Base-by-base conservation (phyloP, 2,888 invertebrate genomes). In the Baccha elongata region DNA sequence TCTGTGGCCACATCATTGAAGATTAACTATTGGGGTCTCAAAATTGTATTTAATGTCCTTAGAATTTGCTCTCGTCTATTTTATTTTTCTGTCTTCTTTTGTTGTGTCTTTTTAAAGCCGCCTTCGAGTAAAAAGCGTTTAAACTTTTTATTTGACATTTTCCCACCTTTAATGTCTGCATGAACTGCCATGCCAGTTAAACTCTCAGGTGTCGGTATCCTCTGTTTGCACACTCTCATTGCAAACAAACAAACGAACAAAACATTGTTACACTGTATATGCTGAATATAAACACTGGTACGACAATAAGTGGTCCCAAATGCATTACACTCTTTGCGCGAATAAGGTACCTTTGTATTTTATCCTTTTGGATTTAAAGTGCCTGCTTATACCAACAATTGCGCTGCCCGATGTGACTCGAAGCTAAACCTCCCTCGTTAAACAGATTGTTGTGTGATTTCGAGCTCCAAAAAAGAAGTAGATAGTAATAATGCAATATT, bases 151-250 rank as follows among this genome's bases (percentile, higher is more conserved):
- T 87, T 87, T 88, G 89, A 88, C 87, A 89, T 87, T 89, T 89
- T 89, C 90, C 89, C 89, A 89, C 88, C 90, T 89, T 89, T 89
- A 89, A 88, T 87, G 90, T 90, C 89, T 88, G 86, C 87, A 37
- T 60, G 65, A 65, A 55, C 76, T 85, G 84, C 85, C 80, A 84
- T 85, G 84, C 85, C 80, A 84, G 78, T 81, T 81, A 85, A 73
- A 67, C 58, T 74, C 83, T 74, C 83, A 83, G 78, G 83, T 83
- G 83, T 73, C 84, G 67, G 72, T 65, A 65, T 37, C 50, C 44
- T 26, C 58, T 19, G 50, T 40, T 53, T 60, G 37, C n/a, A 26
- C 23, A 65, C 7, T 48, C 37, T 50, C 32, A 64, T 58, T 32
- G 17, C 58, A 46, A 44, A 44, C 10, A 44, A 17, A 11, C 7